Conservation (phyloP, 1,140 invertebrate species). For the Drosophila tristis region DNA sequence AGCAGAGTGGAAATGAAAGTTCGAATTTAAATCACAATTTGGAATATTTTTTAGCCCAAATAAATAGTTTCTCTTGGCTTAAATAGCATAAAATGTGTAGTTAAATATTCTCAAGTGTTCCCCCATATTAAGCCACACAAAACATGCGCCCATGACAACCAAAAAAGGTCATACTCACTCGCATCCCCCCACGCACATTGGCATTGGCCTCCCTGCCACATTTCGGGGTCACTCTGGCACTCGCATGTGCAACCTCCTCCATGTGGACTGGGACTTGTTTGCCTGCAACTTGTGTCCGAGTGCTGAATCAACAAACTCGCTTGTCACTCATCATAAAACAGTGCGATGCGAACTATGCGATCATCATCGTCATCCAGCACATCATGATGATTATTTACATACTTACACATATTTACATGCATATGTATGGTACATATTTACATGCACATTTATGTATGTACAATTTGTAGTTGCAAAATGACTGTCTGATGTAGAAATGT, state of each 20-base stretch:
- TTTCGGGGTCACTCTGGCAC: too few species aligned
- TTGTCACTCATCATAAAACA: slow-evolving; percentile 24
- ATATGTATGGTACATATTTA: slow-evolving; percentile 7
- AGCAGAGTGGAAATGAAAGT: too few species aligned
- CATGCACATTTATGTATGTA: slow-evolving; percentile 10
- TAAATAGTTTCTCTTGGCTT: neutral
- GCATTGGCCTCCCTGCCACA: neutral
- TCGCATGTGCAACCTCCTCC: too few species aligned
- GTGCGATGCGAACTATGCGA: neutral
- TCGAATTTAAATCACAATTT: neutral
- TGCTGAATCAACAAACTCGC: slow-evolving; percentile 24
- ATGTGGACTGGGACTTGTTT: neutral
- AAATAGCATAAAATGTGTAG: neutral
- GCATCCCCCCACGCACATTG: neutral
- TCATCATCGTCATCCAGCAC: slow-evolving; percentile 11
- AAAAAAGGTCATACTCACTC: slow-evolving; percentile 2
- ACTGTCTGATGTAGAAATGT: slow-evolving; percentile 43
- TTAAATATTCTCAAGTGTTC: too few species aligned
- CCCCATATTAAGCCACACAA: too few species aligned
- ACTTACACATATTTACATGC: too few species aligned
- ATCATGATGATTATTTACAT: slow-evolving; percentile 21
- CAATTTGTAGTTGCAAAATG: slow-evolving; percentile 27
- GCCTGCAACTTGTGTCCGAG: slow-evolving; percentile 9
- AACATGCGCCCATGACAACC: too few species aligned
- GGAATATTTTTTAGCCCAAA: too few species aligned